Conservation (phyloP, 2,113 vertebrate species). For the Petrocephalus zakoni region DNA sequence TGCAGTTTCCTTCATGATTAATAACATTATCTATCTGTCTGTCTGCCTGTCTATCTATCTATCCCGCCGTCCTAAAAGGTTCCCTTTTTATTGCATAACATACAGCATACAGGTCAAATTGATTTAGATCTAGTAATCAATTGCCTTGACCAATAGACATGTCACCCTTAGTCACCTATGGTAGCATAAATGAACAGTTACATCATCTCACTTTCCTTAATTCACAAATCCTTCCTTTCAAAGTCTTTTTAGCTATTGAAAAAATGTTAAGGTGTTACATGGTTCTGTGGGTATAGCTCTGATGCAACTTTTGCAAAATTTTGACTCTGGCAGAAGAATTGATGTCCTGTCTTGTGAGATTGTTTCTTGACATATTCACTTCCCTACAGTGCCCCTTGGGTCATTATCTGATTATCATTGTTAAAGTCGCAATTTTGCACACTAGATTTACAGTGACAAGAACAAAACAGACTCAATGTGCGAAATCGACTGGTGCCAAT, state of each 20-base stretch:
- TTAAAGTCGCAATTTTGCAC: neutral
- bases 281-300: neutral
- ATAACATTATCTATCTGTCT: neutral
- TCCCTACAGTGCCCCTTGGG: neutral
- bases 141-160: neutral
- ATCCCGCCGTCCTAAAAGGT: neutral
- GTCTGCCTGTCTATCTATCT: neutral
- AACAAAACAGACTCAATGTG: neutral
- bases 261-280: neutral
- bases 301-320: neutral
- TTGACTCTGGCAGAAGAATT: neutral
- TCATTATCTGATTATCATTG: neutral
- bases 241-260: neutral
- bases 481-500: neutral
- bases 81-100: neutral
- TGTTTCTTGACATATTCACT: neutral
- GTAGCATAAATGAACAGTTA: neutral
- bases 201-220: neutral
- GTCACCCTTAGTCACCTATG: neutral
- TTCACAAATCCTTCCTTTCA: neutral
- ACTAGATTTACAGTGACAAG: neutral
- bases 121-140: neutral
- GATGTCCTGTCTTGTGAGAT: neutral
- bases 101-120: neutral
- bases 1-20: neutral